Conservation (phyloP, 2,888 invertebrate species). For the Syrista parreyssii region DNA sequence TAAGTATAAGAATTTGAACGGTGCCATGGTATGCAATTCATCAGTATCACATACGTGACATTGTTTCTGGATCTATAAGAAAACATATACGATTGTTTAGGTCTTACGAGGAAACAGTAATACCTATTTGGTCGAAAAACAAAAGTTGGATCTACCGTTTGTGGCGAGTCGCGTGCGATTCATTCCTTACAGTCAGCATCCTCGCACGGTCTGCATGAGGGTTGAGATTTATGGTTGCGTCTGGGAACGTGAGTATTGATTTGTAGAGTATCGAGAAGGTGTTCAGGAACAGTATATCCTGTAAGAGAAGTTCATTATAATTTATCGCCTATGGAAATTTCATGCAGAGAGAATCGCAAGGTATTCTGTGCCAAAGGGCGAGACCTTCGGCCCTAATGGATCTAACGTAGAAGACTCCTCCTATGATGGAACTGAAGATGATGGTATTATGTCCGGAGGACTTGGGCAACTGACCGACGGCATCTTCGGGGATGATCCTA, state of each 20-base stretch:
- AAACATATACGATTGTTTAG: constrained; percentile 66
- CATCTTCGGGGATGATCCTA: constrained; percentile 72
- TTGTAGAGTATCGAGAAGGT: not conserved
- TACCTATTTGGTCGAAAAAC: constrained; percentile 78
- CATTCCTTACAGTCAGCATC: constrained; percentile 87
- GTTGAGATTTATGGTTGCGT: constrained; percentile 91
- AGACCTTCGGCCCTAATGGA: constrained; percentile 71
- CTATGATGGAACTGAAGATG: constrained; percentile 77
- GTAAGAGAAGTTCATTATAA: not conserved
- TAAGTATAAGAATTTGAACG: constrained; percentile 82
- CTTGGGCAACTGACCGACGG: constrained; percentile 88
- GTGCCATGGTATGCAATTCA: constrained; percentile 74
- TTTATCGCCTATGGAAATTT: not conserved
- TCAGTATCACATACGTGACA: not conserved
- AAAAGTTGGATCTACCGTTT: constrained; percentile 84
- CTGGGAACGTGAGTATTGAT: constrained; percentile 75
- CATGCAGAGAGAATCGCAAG: constrained; percentile 74
- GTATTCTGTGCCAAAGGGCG: constrained; percentile 77
- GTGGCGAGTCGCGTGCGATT: constrained; percentile 88
- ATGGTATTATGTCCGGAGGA: constrained; percentile 73
- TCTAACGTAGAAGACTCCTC: constrained; percentile 81
- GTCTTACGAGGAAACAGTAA: constrained; percentile 81
- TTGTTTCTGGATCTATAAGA: not conserved
- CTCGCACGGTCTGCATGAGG: constrained; percentile 90
- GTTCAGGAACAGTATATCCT: not conserved